Base-by-base conservation (phyloP, 2,888 invertebrate species). In the Leptopilina drosophilae region DNA sequence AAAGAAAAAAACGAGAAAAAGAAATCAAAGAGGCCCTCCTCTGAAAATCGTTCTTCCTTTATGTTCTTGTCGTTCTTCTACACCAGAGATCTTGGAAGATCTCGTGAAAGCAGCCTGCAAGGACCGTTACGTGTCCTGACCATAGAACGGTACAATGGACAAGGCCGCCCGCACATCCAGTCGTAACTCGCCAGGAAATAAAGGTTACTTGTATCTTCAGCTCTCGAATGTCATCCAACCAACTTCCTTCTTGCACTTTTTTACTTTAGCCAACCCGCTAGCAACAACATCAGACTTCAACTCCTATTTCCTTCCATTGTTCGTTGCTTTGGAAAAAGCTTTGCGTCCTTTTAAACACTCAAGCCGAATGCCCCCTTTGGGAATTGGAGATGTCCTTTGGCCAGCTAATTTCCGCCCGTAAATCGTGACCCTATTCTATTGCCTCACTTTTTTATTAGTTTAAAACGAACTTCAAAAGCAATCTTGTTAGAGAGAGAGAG, bases 131-230 rank as follows among this genome's bases (percentile, higher is more conserved):
- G 86, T 87, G 87, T 84, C 85, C 84, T 85, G 86, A 87, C 86
- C 86, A 69, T 86, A 81, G 83, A 85, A 69, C 77, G 81, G 78
- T 77, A 84, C 82, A 87, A 86, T 86, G 82, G 82, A 64, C 79
- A 78, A 81, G 73, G 33, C 82, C 83, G 85, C 86, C 33, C 42
- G 42, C 42, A 86, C 86, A 86, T 82, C 83, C 83, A 80, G 78
- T 86, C 86, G 86, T 86, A 87, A 85, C 86, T 87, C 80, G 84
- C 78, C 82, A 82, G 85, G 81, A 84, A 85, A 84, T 87, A 85
- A 84, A 87, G 77, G 82, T 76, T 53, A 77, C 62, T 80, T 77
- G 64, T 78, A 77, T 77, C 66, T 62, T 26, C 26, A 20, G 81
- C 85, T 83, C 82, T 84, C 83, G 84, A 78, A 78, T 75, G 75